Evolutionary conservation across 37 sponge, comb jelly and placozoan genomes (phyloP), one percentile per base, ranked within the genome.

Genomic region (Tethya wilhelma): DNA sequence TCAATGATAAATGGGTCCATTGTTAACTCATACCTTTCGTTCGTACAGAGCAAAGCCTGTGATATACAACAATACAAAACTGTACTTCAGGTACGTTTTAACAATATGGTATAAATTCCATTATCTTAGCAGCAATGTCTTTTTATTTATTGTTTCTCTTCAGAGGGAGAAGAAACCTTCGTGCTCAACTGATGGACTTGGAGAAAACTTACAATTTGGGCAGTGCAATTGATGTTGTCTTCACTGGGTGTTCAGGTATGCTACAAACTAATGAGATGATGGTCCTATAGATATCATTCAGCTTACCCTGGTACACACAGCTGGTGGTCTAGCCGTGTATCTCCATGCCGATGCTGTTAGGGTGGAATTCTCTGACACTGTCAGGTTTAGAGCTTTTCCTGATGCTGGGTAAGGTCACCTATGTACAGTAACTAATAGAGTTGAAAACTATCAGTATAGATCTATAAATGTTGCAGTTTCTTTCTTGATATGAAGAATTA

Each of bases 201-300:
- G 43, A 60, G 11, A 72, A 79, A 53, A 78, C 79, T 20, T 59
- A 77, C n/a, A 80, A 84, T 37, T 38, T 93, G 86, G 68, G 68
- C 25, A 69, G 22, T 58, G 91, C 95, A 0, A 67, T 56, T 46
- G 85, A 85, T 33, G 80, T 94, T 1, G 84, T 94, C 38, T 68
- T 94, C 12, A 94, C 95, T 39, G 95, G 95, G 26, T 94, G 95
- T 60, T 94, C 95, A 38, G 93, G 93, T 93, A 44, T 49, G 62
- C 19, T 2, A 4, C 23, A 38, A 39, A 43, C 4, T 17, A 69
- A 2, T 12, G 23, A 23, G 62, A 2, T 60, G 25, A n/a, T 23
- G 19, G 28, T 39, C 28, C 66, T 41, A 20, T 1, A 36, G 7
- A 23, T 59, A 17, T 49, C 17, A 49, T 19, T 49, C 11, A 17